These are phyloP conservation scores for Lepus oiostolus DNA, from an alignment of 2,797 vertebrate genomes.

Conservation along the genomic window DNA sequence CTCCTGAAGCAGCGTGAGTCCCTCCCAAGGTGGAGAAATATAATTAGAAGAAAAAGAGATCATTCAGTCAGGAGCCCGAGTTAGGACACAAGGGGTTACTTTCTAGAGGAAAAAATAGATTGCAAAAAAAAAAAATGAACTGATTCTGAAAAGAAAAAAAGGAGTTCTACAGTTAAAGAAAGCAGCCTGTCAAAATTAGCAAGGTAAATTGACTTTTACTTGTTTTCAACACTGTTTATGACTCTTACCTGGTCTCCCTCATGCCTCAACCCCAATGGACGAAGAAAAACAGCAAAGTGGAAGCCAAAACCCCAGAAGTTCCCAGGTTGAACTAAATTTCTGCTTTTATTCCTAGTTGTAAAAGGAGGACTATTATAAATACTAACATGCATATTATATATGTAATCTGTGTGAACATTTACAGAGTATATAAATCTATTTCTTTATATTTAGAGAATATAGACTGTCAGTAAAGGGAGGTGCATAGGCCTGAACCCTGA, in stretches of 20 bases:
- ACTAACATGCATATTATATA: not conserved
- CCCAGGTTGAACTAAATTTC: constrained; percentile 29
- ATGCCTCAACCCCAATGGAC: not conserved
- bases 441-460: constrained; percentile 39
- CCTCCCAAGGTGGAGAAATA: constrained; percentile 83
- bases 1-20: constrained; percentile 75
- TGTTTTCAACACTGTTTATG: constrained; percentile 43
- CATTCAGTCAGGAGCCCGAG: constrained; percentile 74
- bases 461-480: not conserved
- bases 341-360: constrained; percentile 29
- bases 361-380: not conserved
- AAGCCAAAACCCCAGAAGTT: not conserved
- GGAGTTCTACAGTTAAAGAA: constrained; percentile 63
- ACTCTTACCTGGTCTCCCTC: not conserved
- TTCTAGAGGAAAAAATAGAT: constrained; percentile 78
- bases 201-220: constrained; percentile 64
- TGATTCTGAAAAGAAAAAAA: constrained; percentile 73
- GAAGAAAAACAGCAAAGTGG: constrained; percentile 41
- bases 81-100: constrained; percentile 81
- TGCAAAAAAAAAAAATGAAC: constrained; percentile 60
- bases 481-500: constrained; percentile 13
- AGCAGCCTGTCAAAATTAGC: constrained; percentile 72
- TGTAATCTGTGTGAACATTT: not conserved
- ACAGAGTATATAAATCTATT: not conserved
- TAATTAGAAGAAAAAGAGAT: constrained; percentile 84